Percentiles rank a stretch among this genome's conserved stretches.
These are phyloP conservation scores for Oophaga pumilio DNA, from an alignment of 2,113 vertebrate genomes.

Conservation along the genomic window DNA sequence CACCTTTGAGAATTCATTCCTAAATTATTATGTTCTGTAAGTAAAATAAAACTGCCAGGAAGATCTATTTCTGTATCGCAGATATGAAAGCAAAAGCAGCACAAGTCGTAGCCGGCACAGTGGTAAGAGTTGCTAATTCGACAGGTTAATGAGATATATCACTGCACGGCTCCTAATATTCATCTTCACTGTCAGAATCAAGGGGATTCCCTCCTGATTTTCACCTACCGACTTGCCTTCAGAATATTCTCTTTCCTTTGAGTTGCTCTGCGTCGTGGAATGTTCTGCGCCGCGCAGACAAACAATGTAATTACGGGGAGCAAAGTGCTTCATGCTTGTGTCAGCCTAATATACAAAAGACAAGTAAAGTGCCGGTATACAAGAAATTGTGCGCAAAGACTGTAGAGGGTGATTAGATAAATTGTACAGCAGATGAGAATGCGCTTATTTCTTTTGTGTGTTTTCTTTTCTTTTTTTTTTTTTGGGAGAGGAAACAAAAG, in stretches of 20 bases:
- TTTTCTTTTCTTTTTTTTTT: neutral
- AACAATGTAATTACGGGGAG: neutral
- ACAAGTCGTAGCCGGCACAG: neutral
- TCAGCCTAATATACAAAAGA: constrained; percentile 2
- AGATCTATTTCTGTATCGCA: constrained; percentile 19
- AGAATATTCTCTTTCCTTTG: constrained; percentile 14
- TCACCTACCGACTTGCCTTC: neutral
- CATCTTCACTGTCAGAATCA: constrained; percentile 1
- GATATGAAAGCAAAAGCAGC: constrained; percentile 18
- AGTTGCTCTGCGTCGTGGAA: constrained; percentile 1
- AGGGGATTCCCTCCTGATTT: constrained; percentile 14
- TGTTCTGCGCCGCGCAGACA: neutral
- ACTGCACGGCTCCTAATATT: constrained; percentile 23
- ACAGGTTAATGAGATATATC: constrained; percentile 46
- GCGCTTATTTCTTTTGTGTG: neutral
- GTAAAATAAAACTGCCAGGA: constrained; percentile 22
- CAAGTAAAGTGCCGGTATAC: neutral
- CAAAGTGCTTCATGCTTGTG: neutral
- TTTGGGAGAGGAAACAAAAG: neutral
- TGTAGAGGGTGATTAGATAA: neutral
- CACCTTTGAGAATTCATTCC: constrained; percentile 1
- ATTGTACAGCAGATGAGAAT: neutral
- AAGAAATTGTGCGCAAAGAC: neutral
- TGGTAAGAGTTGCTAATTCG: constrained; percentile 29
- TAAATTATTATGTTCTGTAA: constrained; percentile 34